Conservation (phyloP, 2,888 invertebrate species). For the Cantharis flavilabris region DNA sequence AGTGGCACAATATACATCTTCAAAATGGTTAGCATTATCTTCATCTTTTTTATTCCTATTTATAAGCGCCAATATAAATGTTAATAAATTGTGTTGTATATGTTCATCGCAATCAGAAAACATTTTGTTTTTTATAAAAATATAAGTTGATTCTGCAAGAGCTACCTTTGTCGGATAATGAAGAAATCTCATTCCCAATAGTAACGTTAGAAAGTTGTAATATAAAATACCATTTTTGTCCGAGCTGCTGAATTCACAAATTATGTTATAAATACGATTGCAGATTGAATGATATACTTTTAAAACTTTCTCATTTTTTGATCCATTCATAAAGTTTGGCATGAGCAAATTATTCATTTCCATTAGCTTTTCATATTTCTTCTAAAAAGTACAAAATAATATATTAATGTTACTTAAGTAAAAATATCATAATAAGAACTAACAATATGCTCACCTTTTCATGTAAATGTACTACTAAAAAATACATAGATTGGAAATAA, state of each 20-base stretch:
- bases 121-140: conserved; percentile 5
- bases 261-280: conserved; percentile 1
- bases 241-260: background rate
- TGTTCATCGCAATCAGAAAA: background rate
- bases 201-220: background rate
- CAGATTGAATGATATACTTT: conserved; percentile 1
- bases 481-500: conserved; percentile 16
- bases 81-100: conserved; percentile 1
- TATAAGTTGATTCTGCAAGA: background rate
- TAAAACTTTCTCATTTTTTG: background rate
- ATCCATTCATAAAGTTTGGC: conserved; percentile 5
- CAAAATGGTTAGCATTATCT: background rate
- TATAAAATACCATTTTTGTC: background rate
- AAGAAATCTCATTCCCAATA: conserved; percentile 3
- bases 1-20: conserved; percentile 3
- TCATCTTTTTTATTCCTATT: background rate
- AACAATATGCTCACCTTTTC: conserved; percentile 1
- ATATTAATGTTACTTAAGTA: background rate
- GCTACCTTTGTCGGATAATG: background rate
- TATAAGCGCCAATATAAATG: background rate
- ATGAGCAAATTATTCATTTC: background rate
- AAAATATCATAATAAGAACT: background rate
- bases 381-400: background rate
- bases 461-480: conserved; percentile 7
- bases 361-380: background rate